Conservation (phyloP, 2,797 vertebrate species). For the Melanotaenia nigrans region DNA sequence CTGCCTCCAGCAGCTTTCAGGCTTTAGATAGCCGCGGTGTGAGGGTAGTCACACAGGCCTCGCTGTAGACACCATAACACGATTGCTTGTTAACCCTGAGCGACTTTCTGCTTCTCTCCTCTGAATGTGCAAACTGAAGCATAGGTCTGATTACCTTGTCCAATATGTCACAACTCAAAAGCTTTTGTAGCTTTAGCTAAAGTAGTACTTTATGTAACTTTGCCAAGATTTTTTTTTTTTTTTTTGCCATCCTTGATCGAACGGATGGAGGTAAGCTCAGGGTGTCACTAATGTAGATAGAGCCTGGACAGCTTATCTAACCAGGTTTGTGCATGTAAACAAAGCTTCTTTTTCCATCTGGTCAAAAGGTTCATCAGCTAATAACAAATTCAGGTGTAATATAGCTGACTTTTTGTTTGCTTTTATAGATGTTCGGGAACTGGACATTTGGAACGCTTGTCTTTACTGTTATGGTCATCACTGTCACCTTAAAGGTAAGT, state of each 20-base stretch:
- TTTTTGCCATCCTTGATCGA: background rate
- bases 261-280: background rate
- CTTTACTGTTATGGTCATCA: constrained; percentile 98
- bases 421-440: constrained; percentile 95
- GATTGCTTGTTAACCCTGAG: constrained; percentile 7
- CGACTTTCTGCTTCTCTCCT: background rate
- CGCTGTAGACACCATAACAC: background rate
- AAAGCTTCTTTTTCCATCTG: constrained; percentile 21
- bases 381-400: background rate
- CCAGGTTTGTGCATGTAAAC: constrained; percentile 11
- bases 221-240: background rate
- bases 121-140: constrained; percentile 5
- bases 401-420: constrained; percentile 5
- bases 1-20: constrained; percentile 23
- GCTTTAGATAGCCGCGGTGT: constrained; percentile 5
- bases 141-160: background rate
- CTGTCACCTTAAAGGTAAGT: constrained; percentile 95
- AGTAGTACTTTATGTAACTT: background rate
- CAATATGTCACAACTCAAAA: background rate
- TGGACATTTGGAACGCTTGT: constrained; percentile 98
- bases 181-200: background rate
- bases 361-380: background rate
- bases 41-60: constrained; percentile 1
- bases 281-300: background rate
- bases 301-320: background rate